phyloP scores from a whole-genome alignment of 2,888 invertebrate genomes.

The Papilio protenor region DNA sequence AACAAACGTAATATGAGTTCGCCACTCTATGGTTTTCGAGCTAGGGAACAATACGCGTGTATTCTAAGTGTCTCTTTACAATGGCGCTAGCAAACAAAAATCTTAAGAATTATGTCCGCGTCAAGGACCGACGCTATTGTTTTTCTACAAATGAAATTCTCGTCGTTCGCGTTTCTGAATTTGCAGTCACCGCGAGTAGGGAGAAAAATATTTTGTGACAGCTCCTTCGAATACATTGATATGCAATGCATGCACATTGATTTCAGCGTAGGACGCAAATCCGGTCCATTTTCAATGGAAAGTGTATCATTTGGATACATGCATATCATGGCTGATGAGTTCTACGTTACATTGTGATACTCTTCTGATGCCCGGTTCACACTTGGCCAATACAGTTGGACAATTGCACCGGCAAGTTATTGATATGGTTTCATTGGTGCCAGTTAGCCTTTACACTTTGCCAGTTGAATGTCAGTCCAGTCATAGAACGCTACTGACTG shows the following conservation, averaged over 20 bases:
- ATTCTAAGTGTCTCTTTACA: slow-evolving; percentile 54
- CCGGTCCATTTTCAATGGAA: slow-evolving; percentile 39
- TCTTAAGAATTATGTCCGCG: slow-evolving; percentile 49
- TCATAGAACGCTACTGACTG: too few relatives aligned
- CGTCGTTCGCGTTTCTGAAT: slow-evolving; percentile 33
- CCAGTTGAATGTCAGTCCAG: too few relatives aligned
- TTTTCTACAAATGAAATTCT: slow-evolving; percentile 46
- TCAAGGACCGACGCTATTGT: slow-evolving; percentile 48
- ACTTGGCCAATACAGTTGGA: too few relatives aligned
- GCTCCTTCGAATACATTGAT: slow-evolving; percentile 24
- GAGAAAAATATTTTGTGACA: slow-evolving; percentile 36
- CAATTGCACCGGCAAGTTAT: too few relatives aligned
- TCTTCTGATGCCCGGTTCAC: neutral
- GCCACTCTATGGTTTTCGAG: slow-evolving; percentile 58
- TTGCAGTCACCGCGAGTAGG: slow-evolving; percentile 26
- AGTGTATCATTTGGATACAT: slow-evolving; percentile 40
- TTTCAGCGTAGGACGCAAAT: slow-evolving; percentile 37
- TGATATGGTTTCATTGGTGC: too few relatives aligned
- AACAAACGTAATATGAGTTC: slow-evolving; percentile 63
- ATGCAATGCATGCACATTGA: slow-evolving; percentile 40
- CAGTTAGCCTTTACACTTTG: too few relatives aligned
- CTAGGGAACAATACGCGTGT: slow-evolving; percentile 53
- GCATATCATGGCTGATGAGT: slow-evolving; percentile 2
- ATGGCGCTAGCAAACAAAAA: slow-evolving; percentile 50
- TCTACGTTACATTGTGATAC: neutral